phyloP scores from a whole-genome alignment of 1,140 invertebrate genomes.

The Limonius californicus region DNA sequence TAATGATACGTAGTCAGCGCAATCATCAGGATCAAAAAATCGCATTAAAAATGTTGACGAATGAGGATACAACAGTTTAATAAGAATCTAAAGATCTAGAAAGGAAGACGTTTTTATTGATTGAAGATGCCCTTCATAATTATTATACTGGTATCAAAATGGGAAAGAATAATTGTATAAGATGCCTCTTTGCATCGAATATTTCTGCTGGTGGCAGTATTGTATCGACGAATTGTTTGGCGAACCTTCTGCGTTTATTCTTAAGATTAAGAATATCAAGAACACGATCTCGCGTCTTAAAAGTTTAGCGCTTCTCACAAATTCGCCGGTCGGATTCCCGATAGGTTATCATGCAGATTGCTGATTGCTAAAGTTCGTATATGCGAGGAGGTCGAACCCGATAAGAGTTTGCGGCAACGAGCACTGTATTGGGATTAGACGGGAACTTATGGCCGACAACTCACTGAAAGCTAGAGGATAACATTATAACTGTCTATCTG shows the following conservation, averaged over 20 bases:
- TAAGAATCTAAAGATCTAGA: too few relatives aligned
- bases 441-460: slow-evolving; percentile 10
- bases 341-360: slow-evolving; percentile 18
- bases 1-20: too few relatives aligned
- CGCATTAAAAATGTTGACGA: too few relatives aligned
- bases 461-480: slow-evolving; percentile 3
- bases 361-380: slow-evolving; percentile 17
- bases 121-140: too few relatives aligned
- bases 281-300: slow-evolving; percentile 12
- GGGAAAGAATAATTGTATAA: too few relatives aligned
- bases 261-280: slow-evolving; percentile 5
- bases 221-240: background rate
- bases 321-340: slow-evolving; percentile 13
- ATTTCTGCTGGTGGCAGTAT: too few relatives aligned
- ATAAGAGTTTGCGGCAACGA: slow-evolving; percentile 13
- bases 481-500: slow-evolving; percentile 14
- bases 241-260: background rate
- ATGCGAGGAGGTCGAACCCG: background rate
- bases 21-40: too few relatives aligned
- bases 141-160: too few relatives aligned
- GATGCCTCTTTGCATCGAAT: too few relatives aligned
- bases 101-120: too few relatives aligned
- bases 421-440: slow-evolving; percentile 18
- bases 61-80: too few relatives aligned
- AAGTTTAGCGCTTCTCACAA: slow-evolving; percentile 13